A percentile compares a stretch with the other conserved stretches of the same genome.
phyloP scores from a whole-genome alignment of 1,140 invertebrate species.

The Arion vulgaris region DNA sequence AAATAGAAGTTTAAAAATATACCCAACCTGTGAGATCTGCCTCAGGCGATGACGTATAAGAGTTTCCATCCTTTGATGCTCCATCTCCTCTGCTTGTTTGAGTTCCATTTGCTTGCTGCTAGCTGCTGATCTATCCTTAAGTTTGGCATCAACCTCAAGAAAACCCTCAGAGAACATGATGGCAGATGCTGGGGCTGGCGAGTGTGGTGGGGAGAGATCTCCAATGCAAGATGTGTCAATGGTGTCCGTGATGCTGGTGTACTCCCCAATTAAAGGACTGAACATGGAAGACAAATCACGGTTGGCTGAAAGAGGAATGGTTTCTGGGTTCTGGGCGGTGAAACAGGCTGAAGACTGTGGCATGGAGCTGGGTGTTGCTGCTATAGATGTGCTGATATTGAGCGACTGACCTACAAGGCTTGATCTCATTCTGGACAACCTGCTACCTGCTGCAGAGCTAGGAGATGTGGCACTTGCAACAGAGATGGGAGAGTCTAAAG shows the following conservation, averaged over 20 bases:
- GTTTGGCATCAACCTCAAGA: constrained; percentile 46
- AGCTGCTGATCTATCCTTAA: constrained; percentile 57
- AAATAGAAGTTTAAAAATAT: no score
- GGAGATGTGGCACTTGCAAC: background rate
- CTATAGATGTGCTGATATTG: constrained; percentile 40
- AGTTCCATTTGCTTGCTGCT: constrained; percentile 80
- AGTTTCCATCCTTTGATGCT: constrained; percentile 91
- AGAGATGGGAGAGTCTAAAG: background rate
- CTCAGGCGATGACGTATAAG: constrained; percentile 85
- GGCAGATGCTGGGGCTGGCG: constrained; percentile 76
- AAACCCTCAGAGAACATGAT: constrained; percentile 63
- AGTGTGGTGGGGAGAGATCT: constrained; percentile 78
- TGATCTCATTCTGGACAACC: background rate
- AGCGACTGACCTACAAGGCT: background rate
- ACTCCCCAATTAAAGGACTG: constrained; percentile 89
- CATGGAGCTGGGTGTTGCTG: constrained; percentile 41
- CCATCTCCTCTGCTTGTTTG: constrained; percentile 89
- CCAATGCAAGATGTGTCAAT: constrained; percentile 87
- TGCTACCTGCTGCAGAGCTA: background rate
- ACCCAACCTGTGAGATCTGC: constrained; percentile 70
- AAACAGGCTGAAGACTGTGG: constrained; percentile 70
- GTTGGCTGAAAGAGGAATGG: constrained; percentile 37
- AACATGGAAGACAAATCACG: constrained; percentile 78
- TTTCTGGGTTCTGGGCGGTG: constrained; percentile 55
- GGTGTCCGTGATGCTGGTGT: constrained; percentile 94